A percentile compares a stretch with the other conserved stretches of the same genome.
Conservation (phyloP, 2,888 invertebrate species). For the Erebia epiphron region DNA sequence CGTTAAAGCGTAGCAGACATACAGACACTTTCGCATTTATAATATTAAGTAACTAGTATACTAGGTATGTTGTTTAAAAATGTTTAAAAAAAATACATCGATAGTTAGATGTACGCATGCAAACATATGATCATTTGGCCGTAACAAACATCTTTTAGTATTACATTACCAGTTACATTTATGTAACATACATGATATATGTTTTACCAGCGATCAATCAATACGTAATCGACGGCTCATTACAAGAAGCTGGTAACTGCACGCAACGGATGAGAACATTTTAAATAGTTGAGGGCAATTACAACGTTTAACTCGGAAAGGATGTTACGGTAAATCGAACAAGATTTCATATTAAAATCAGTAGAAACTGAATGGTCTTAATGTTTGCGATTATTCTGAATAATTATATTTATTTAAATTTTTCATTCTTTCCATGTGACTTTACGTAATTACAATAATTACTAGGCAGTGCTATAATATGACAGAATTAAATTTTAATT, state of each 20-base stretch:
- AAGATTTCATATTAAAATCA: conserved; percentile 28
- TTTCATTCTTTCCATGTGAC: neutral
- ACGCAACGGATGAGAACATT: conserved; percentile 29
- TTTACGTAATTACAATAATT: no score
- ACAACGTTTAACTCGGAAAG: conserved; percentile 26
- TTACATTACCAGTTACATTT: conserved; percentile 5
- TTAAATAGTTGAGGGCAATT: conserved; percentile 32
- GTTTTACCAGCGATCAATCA: conserved; percentile 26
- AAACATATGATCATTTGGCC: neutral
- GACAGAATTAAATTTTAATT: no score
- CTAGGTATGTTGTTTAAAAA: no score
- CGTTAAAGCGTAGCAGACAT: no score
- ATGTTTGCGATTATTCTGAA: neutral
- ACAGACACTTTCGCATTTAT: no score
- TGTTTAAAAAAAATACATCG: no score
- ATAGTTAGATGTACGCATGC: neutral
- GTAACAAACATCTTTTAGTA: neutral
- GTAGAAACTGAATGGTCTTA: conserved; percentile 22
- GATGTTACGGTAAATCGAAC: conserved; percentile 27
- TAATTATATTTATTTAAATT: neutral
- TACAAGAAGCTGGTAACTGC: conserved; percentile 31
- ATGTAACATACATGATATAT: conserved; percentile 20
- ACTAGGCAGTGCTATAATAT: no score
- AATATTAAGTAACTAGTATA: no score
- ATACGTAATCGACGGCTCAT: conserved; percentile 28